These are phyloP conservation scores for Thamnophis sirtalis DNA, from an alignment of 2,113 vertebrate species.

Conservation along the genomic window DNA sequence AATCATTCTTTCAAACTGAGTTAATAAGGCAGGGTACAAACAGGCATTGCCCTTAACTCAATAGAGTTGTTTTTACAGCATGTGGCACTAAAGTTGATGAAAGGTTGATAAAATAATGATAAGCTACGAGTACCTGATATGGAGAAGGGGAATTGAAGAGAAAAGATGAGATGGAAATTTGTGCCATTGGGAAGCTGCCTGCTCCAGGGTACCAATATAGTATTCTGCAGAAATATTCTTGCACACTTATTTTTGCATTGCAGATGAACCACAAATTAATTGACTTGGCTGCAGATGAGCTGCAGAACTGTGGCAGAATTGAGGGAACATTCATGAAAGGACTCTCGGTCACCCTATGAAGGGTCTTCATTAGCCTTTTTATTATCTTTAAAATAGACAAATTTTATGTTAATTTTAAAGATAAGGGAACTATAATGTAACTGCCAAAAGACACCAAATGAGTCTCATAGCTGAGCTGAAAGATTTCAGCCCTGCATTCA, in stretches of 20 bases:
- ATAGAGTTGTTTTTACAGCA: too few relatives aligned
- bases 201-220: too few relatives aligned
- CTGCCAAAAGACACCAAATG: background rate
- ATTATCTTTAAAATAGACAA: background rate
- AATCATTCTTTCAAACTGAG: too few relatives aligned
- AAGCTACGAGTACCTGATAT: too few relatives aligned
- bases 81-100: too few relatives aligned
- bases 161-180: too few relatives aligned
- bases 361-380: background rate
- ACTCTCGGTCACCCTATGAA: background rate
- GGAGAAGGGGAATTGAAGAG: too few relatives aligned
- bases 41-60: too few relatives aligned
- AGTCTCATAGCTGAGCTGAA: background rate
- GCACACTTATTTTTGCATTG: background rate
- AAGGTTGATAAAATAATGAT: too few relatives aligned
- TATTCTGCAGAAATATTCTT: too few relatives aligned
- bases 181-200: too few relatives aligned
- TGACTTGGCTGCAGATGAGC: background rate
- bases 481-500: background rate
- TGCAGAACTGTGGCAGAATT: background rate
- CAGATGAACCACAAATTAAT: background rate
- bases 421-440: background rate
- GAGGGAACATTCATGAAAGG: background rate
- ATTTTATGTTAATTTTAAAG: background rate
- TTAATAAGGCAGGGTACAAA: too few relatives aligned